These are phyloP conservation scores for Pocillopora damicornis DNA, from an alignment of 64 coral and sea anemone species.

Conservation along the genomic window DNA sequence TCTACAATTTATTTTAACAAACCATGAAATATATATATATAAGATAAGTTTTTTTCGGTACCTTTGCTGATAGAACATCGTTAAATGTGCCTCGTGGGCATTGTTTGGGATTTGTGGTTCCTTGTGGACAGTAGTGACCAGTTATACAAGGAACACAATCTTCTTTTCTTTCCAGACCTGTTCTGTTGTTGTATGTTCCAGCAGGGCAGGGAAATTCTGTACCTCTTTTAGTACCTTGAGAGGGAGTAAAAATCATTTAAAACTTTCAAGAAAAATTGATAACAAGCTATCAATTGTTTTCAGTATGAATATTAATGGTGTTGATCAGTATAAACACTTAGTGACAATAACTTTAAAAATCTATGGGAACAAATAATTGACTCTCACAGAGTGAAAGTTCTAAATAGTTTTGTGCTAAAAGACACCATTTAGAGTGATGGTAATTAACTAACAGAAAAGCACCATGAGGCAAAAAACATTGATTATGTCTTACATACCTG, in stretches of 20 bases:
- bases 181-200: conserved; percentile 92
- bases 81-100: conserved; percentile 89
- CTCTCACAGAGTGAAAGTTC: too few relatives aligned
- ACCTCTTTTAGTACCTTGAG: conserved; percentile 79
- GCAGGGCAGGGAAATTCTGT: conserved; percentile 89
- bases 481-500: conserved; percentile 35
- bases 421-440: too few relatives aligned
- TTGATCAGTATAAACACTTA: too few relatives aligned
- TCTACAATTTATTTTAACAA: too few relatives aligned
- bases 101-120: conserved; percentile 73
- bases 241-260: not conserved
- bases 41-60: not conserved
- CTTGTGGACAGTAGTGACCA: conserved; percentile 86
- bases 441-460: too few relatives aligned
- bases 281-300: not conserved
- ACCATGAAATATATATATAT: too few relatives aligned
- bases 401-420: too few relatives aligned
- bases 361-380: too few relatives aligned
- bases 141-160: conserved; percentile 73
- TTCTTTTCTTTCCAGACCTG: conserved; percentile 82
- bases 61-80: conserved; percentile 68
- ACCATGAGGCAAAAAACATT: not conserved
- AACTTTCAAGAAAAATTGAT: not conserved
- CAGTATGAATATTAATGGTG: too few relatives aligned
- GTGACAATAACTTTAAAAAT: too few relatives aligned